Evolutionary conservation across 2,888 invertebrate species (phyloP).

Genomic region (Conus canariensis): DNA sequence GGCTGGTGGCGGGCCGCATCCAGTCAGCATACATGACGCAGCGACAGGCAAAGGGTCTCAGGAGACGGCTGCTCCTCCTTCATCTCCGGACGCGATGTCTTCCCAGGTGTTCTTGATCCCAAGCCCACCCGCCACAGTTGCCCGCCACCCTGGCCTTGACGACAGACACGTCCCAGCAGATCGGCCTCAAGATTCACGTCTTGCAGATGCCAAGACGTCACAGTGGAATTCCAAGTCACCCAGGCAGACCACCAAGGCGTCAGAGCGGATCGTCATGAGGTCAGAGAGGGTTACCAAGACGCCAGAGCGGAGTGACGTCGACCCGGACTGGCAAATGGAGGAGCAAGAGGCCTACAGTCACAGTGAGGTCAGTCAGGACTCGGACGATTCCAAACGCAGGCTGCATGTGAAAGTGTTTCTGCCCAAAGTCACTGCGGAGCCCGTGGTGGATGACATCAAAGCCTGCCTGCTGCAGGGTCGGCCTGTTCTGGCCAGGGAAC

Average conservation of each 20-base stretch:
- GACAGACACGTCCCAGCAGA: neutral
- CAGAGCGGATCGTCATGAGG: neutral
- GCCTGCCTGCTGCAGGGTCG: slow-evolving; percentile 37
- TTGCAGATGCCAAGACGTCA: neutral
- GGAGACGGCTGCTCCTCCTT: slow-evolving; percentile 53
- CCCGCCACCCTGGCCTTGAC: neutral
- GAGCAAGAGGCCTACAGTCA: neutral
- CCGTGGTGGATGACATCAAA: slow-evolving; percentile 37
- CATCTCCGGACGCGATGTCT: slow-evolving; percentile 48
- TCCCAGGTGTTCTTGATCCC: neutral
- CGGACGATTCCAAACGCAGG: slow-evolving; percentile 27
- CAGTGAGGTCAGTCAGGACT: neutral
- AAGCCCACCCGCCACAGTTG: neutral
- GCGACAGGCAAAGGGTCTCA: neutral
- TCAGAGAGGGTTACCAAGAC: no score
- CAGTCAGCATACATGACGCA: neutral
- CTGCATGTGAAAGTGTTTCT: slow-evolving; percentile 49
- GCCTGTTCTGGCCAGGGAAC: slow-evolving; percentile 35
- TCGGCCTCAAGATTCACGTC: neutral
- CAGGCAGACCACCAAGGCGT: neutral
- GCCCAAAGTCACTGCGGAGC: slow-evolving; percentile 47
- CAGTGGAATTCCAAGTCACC: neutral
- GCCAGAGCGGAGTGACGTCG: no score
- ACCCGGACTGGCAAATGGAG: neutral
- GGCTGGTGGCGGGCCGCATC: neutral